Base-by-base conservation (phyloP, 64 coral and sea anemone genomes). In the Pocillopora verrucosa region DNA sequence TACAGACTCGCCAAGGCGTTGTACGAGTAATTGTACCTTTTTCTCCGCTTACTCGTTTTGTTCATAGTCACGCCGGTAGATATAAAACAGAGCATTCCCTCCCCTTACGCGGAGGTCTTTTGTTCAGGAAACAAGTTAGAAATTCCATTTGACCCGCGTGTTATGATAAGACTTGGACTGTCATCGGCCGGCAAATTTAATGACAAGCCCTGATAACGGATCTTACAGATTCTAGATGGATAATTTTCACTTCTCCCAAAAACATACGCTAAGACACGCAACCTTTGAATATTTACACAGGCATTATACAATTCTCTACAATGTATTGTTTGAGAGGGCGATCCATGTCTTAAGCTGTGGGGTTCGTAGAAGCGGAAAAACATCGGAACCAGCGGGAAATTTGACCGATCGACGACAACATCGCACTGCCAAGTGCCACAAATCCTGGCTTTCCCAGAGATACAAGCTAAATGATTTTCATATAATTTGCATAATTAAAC, bases 141-240 rank as follows among this genome's bases (percentile, higher is more conserved):
- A 69, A 56, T 65, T 85, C 65, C 82, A 85, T 85, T 58, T 85
- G 82, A 85, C 82, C 82, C 64, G 16, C 65, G 36, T 20, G 13
- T 65, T 36, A 72, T 57, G 82, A 70, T 72, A 65, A 72, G 11
- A 85, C 82, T 72, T 0, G 37, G 35, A 83, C 82, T 85, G 82
- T 85, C 82, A 85, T 30, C 82, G 64, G n/a, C 45, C 65, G 37
- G 61, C 38, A 68, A 69, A 68, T 68, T 84, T 45, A 83, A 85
- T 85, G 82, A 85, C 82, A 85, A 25, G 61, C 82, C 36, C 64
- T 56, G 82, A 85, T 85, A 85, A 85, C 82, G 82, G 82, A 85
- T 72, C 82, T 77, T 56, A 45, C 22, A 72, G 82, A 85, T 85
- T 85, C 17, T 7, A 57, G 36, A 51, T 85, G 82, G 82, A 85